Percentiles rank a stretch among this genome's conserved stretches.
phyloP scores from a whole-genome alignment of 1,140 invertebrate species.

The Drosophila obscura region DNA sequence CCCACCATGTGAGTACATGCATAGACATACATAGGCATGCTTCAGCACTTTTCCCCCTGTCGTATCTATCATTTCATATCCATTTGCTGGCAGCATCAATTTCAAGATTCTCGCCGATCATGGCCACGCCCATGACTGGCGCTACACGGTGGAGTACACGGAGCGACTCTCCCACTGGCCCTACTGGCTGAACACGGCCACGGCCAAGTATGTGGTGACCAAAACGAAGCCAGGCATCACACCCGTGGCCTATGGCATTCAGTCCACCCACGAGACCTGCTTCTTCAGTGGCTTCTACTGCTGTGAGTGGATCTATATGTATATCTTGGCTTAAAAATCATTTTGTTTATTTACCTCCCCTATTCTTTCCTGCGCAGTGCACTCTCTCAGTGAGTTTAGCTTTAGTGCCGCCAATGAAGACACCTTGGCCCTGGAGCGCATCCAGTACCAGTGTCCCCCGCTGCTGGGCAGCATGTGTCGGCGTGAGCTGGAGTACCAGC shows the following conservation, averaged over 20 bases:
- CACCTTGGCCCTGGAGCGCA: slow-evolving; percentile 86
- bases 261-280: slow-evolving; percentile 87
- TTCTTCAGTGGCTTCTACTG: slow-evolving; percentile 86
- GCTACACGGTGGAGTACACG: slow-evolving; percentile 88
- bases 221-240: slow-evolving; percentile 77
- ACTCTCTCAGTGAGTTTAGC: slow-evolving; percentile 86
- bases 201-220: slow-evolving; percentile 86
- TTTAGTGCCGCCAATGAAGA: slow-evolving; percentile 84
- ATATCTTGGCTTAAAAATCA: not conserved
- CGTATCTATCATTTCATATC: not conserved
- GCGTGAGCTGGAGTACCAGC: slow-evolving; percentile 86
- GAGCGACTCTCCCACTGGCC: slow-evolving; percentile 88
- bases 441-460: slow-evolving; percentile 87
- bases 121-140: slow-evolving; percentile 88
- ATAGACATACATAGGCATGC: not conserved
- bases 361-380: slow-evolving; percentile 84
- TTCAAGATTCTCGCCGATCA: slow-evolving; percentile 87
- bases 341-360: not conserved
- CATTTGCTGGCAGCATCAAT: slow-evolving; percentile 84
- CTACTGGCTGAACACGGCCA: slow-evolving; percentile 85
- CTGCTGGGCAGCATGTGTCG: slow-evolving; percentile 85
- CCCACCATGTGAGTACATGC: slow-evolving; percentile 87
- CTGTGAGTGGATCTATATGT: slow-evolving; percentile 84
- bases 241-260: slow-evolving; percentile 85
- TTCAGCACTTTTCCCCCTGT: not conserved